Evolutionary conservation across 2,888 invertebrate species (phyloP).

Genomic region (Hesperia comma): DNA sequence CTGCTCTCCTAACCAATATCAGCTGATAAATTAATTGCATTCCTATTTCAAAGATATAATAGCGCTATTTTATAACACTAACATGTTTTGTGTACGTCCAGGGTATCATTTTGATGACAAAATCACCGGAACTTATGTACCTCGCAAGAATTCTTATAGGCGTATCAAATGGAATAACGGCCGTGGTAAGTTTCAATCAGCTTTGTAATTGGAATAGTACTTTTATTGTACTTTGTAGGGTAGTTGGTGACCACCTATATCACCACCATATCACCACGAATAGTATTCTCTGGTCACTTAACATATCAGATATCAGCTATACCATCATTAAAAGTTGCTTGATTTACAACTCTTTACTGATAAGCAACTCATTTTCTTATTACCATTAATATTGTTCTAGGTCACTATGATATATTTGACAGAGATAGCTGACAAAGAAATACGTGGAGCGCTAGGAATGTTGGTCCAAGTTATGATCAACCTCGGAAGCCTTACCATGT

Average conservation of each 20-base stretch:
- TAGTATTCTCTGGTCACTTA: too few species aligned
- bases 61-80: neutral
- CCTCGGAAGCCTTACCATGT: constrained; percentile 71
- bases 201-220: too few species aligned
- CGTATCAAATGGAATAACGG: constrained; percentile 79
- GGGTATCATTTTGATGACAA: constrained; percentile 75
- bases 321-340: too few species aligned
- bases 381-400: constrained; percentile 55
- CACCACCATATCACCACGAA: too few species aligned
- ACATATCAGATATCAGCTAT: too few species aligned
- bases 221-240: too few species aligned
- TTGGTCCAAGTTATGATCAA: constrained; percentile 78
- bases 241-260: too few species aligned
- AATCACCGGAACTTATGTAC: constrained; percentile 76
- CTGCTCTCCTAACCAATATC: too few species aligned
- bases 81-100: constrained; percentile 51
- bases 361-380: too few species aligned
- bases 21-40: too few species aligned
- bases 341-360: too few species aligned
- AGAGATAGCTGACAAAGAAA: constrained; percentile 80
- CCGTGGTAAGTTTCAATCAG: constrained; percentile 64
- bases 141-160: constrained; percentile 79
- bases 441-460: constrained; percentile 77
- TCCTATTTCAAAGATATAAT: too few species aligned
- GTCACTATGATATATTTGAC: constrained; percentile 80